Conservation (phyloP, 2,888 invertebrate genomes). For the Tetragnatha montana region DNA sequence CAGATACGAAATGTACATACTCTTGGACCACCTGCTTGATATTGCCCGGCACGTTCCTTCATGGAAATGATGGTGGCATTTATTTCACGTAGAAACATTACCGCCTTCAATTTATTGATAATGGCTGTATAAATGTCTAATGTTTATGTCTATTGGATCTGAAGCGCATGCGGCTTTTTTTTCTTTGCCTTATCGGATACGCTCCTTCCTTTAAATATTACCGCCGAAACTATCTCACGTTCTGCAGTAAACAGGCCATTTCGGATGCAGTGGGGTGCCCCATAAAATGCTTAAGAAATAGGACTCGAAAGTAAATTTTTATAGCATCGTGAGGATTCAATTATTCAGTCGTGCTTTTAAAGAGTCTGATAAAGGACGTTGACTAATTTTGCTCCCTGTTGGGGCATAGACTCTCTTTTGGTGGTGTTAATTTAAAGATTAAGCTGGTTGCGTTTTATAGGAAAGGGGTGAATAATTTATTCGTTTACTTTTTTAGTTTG, state of each 20-base stretch:
- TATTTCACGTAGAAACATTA: neutral
- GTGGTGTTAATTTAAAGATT: too few species aligned
- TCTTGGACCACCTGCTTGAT: neutral
- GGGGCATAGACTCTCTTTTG: too few species aligned
- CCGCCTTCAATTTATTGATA: neutral
- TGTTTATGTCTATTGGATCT: neutral
- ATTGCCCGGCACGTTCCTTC: neutral
- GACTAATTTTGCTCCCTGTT: neutral
- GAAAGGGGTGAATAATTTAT: too few species aligned
- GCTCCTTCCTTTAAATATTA: neutral
- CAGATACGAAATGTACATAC: neutral
- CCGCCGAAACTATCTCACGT: neutral
- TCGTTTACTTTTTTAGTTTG: too few species aligned
- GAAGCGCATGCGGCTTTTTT: neutral
- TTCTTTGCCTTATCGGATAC: neutral
- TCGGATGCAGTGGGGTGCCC: neutral
- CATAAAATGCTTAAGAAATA: neutral
- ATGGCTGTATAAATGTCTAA: conserved; percentile 1
- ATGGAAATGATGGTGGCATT: neutral
- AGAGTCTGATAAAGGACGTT: neutral
- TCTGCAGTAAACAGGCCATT: neutral
- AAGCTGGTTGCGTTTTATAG: too few species aligned
- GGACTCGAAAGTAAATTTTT: neutral
- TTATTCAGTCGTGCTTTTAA: neutral
- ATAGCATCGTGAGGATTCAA: neutral